phyloP scores from a whole-genome alignment of 2,113 vertebrate genomes.

The Toxostoma redivivum region DNA sequence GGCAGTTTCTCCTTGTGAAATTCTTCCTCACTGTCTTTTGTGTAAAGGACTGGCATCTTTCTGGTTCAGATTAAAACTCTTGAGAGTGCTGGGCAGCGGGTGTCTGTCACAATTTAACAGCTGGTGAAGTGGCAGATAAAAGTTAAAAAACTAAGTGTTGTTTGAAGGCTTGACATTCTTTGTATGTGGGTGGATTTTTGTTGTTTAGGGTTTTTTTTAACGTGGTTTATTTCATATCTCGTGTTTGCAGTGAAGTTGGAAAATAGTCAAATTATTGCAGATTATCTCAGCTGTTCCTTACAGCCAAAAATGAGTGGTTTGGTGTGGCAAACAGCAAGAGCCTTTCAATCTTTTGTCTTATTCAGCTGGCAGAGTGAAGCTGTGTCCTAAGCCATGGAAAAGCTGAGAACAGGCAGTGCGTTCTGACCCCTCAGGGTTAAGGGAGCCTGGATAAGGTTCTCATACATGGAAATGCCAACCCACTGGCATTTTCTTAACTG shows the following conservation, averaged over 20 bases:
- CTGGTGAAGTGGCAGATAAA: not conserved
- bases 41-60: not conserved
- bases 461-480: not conserved
- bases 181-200: not conserved
- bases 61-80: not conserved
- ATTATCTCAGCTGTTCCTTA: not conserved
- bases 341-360: not conserved
- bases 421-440: not conserved
- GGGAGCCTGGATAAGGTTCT: not conserved
- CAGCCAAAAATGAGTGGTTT: not conserved
- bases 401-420: not conserved
- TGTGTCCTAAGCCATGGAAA: not conserved
- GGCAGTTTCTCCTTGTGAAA: not conserved
- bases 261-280: not conserved
- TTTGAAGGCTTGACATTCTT: not conserved
- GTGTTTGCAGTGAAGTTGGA: not conserved
- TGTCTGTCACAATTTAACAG: not conserved
- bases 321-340: not conserved
- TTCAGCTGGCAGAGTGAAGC: not conserved
- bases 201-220: not conserved
- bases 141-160: not conserved
- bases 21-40: not conserved
- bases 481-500: not conserved
- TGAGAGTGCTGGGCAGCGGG: not conserved
- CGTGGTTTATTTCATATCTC: not conserved